Evolutionary conservation across 2,888 invertebrate species (phyloP).

Genomic region (Mythimna albipuncta): DNA sequence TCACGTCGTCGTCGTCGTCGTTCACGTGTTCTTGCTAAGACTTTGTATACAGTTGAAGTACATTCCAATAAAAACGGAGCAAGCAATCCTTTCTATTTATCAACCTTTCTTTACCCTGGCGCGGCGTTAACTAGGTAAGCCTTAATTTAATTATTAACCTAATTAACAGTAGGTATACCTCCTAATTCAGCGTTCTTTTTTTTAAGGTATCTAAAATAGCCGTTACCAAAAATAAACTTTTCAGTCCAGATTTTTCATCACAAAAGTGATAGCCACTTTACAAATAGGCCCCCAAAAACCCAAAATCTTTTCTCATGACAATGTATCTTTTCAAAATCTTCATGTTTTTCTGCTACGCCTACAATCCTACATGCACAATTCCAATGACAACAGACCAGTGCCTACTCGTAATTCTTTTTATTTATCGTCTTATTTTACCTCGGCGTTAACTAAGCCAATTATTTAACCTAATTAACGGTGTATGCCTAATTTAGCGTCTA

Average conservation of each 20-base stretch:
- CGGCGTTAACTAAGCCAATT: neutral
- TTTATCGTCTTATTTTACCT: neutral
- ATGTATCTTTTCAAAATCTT: too few relatives aligned
- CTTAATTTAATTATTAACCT: neutral
- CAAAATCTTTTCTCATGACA: too few relatives aligned
- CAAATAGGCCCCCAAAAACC: too few relatives aligned
- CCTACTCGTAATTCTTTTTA: neutral
- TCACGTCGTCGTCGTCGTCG: too few relatives aligned
- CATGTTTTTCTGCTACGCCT: too few relatives aligned
- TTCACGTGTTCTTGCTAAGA: neutral
- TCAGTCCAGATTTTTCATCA: too few relatives aligned
- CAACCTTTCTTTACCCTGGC: neutral
- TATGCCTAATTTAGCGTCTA: neutral
- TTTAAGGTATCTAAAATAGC: neutral
- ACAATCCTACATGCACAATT: too few relatives aligned
- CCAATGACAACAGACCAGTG: too few relatives aligned
- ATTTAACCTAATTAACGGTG: constrained; percentile 1
- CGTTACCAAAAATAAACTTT: too few relatives aligned
- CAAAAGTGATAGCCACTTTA: too few relatives aligned
- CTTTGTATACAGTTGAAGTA: neutral
- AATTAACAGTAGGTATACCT: neutral
- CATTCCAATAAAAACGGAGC: neutral
- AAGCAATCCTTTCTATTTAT: neutral
- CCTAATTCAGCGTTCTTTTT: neutral
- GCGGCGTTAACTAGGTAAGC: neutral